These are phyloP conservation scores for Sinocyclocheilus rhinocerous DNA, from an alignment of 2,113 vertebrate species.

Conservation along the genomic window DNA sequence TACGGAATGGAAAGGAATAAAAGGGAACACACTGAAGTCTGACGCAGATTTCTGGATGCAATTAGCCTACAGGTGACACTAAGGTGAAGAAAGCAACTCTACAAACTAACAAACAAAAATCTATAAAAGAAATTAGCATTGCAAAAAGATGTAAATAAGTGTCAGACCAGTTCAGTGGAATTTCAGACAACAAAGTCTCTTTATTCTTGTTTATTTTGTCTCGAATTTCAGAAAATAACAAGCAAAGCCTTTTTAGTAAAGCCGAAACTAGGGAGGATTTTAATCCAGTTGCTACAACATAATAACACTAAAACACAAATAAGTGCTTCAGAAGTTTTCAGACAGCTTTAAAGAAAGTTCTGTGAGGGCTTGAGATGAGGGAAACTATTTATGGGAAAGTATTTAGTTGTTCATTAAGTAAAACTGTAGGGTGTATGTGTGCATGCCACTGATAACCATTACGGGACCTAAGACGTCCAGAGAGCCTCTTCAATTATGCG, in stretches of 20 bases:
- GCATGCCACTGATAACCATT: neutral
- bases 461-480: constrained; percentile 1
- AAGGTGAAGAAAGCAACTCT: neutral
- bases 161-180: neutral
- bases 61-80: neutral
- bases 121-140: neutral
- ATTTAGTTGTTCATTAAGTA: neutral
- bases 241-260: neutral
- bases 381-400: neutral
- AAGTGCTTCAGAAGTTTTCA: neutral
- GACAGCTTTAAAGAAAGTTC: neutral
- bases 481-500: constrained; percentile 14
- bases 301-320: neutral
- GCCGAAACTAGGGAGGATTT: neutral
- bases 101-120: neutral
- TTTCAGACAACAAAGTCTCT: neutral
- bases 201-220: neutral
- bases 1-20: neutral
- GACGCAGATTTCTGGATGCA: neutral
- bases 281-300: neutral
- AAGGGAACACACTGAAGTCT: neutral
- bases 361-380: neutral
- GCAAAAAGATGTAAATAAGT: neutral
- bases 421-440: constrained; percentile 18
- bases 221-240: neutral